phyloP scores from a whole-genome alignment of 1,140 invertebrate species.

The Heliconius congener region DNA sequence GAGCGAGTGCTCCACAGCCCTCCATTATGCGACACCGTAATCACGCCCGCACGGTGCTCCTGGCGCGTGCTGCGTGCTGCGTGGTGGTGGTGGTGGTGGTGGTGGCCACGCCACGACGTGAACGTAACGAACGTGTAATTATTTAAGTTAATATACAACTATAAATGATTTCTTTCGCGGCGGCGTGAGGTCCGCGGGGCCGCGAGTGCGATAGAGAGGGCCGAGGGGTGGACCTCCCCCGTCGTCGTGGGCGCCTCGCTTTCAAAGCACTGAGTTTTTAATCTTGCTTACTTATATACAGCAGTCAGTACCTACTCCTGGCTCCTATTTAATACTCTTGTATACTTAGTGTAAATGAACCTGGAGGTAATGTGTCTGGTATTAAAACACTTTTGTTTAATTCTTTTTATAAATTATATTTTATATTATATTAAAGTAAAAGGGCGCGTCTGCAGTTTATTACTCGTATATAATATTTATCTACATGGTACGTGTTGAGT shows the following conservation, averaged over 20 bases:
- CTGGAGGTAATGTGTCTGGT: neutral
- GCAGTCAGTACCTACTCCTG: slow-evolving; percentile 26
- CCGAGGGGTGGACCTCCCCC: slow-evolving; percentile 46
- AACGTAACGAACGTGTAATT: slow-evolving; percentile 56
- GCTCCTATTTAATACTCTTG: slow-evolving; percentile 24
- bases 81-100: too few species aligned
- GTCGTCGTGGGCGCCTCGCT: slow-evolving; percentile 44
- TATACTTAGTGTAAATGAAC: neutral
- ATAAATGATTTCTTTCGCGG: slow-evolving; percentile 66
- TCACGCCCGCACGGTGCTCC: neutral
- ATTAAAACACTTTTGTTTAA: neutral
- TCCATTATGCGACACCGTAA: too few species aligned
- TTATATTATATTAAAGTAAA: too few species aligned
- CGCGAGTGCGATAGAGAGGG: slow-evolving; percentile 44
- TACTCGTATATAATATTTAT: too few species aligned
- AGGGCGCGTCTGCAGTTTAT: neutral
- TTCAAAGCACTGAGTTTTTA: slow-evolving; percentile 59
- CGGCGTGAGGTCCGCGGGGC: slow-evolving; percentile 39
- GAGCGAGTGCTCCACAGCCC: slow-evolving; percentile 49
- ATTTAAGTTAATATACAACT: slow-evolving; percentile 78
- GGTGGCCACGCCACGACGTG: neutral
- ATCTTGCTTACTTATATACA: slow-evolving; percentile 65
- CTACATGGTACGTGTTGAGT: too few species aligned
- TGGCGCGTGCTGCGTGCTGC: too few species aligned
- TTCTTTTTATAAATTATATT: neutral